A percentile compares a stretch with the other conserved stretches of the same genome.
Conservation (phyloP, 2,888 invertebrate genomes). For the Plagodis dolabraria region DNA sequence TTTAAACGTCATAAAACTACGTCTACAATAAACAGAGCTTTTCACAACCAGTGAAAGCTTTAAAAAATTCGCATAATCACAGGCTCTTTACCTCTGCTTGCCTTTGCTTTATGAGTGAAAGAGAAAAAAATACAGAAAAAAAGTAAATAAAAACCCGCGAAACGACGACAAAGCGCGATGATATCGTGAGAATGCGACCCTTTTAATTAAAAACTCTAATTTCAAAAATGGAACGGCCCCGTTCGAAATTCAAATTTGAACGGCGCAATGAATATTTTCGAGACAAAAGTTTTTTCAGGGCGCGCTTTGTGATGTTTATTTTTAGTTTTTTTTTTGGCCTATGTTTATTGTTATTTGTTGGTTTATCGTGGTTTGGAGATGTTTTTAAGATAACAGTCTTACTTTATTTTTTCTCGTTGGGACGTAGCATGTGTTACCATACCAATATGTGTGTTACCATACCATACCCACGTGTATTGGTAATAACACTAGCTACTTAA, state of each 20-base stretch:
- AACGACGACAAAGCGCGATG: slow-evolving; percentile 55
- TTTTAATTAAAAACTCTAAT: slow-evolving; percentile 61
- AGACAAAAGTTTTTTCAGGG: slow-evolving; percentile 35
- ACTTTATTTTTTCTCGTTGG: slow-evolving; percentile 5
- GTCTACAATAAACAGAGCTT: slow-evolving; percentile 11
- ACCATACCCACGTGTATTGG: too few relatives aligned
- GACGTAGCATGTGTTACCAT: too few relatives aligned
- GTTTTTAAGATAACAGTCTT: slow-evolving; percentile 18
- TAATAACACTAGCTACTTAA: too few relatives aligned
- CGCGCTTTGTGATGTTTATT: slow-evolving; percentile 29
- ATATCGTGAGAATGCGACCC: slow-evolving; percentile 53
- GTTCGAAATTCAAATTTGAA: slow-evolving; percentile 43
- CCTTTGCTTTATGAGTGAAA: slow-evolving; percentile 40
- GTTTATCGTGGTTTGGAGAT: not conserved
- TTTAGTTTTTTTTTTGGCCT: slow-evolving; percentile 12
- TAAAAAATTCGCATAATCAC: slow-evolving; percentile 37
- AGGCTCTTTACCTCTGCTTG: slow-evolving; percentile 42
- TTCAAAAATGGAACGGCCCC: slow-evolving; percentile 53
- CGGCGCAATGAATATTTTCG: slow-evolving; percentile 42
- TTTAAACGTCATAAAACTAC: slow-evolving; percentile 15
- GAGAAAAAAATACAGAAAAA: slow-evolving; percentile 35
- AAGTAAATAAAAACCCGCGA: slow-evolving; percentile 42
- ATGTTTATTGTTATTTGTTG: slow-evolving; percentile 5
- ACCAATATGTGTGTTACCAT: too few relatives aligned
- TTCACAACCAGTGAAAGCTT: slow-evolving; percentile 6